Conservation (phyloP, 2,113 vertebrate species). For the Laterallus jamaicensis region DNA sequence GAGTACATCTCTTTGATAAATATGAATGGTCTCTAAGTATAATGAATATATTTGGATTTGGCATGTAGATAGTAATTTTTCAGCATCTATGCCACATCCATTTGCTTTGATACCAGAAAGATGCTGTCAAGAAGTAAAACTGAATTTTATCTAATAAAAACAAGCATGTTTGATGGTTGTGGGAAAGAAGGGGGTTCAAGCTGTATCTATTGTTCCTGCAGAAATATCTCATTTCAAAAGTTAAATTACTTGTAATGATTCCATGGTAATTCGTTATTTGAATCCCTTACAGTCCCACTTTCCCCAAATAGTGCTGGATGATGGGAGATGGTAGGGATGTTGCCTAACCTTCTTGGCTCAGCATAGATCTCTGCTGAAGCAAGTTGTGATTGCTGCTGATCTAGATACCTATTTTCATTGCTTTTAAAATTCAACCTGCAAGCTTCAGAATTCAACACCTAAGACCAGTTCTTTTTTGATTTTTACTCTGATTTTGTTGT, state of each 20-base stretch:
- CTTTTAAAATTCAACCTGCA: background rate
- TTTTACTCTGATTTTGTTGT: background rate
- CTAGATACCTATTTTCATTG: background rate
- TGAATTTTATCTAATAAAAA: background rate
- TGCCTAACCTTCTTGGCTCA: background rate
- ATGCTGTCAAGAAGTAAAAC: background rate
- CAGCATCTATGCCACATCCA: background rate
- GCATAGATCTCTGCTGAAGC: background rate
- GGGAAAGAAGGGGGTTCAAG: slow-evolving; percentile 24
- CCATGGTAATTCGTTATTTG: slow-evolving; percentile 51
- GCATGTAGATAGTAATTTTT: background rate
- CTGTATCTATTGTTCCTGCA: background rate
- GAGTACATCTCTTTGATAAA: background rate
- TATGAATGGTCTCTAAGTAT: background rate
- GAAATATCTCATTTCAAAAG: slow-evolving; percentile 45
- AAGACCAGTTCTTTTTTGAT: background rate
- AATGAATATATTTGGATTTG: background rate
- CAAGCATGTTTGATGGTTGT: slow-evolving; percentile 5
- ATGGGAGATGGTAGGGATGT: background rate
- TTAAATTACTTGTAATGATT: slow-evolving; percentile 2
- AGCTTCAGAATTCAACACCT: background rate
- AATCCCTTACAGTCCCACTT: background rate
- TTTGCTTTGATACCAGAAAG: background rate
- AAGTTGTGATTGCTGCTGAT: background rate
- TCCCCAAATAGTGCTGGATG: background rate